Base-by-base conservation (phyloP, 2,888 invertebrate genomes). In the Glaucopsyche alexis region DNA sequence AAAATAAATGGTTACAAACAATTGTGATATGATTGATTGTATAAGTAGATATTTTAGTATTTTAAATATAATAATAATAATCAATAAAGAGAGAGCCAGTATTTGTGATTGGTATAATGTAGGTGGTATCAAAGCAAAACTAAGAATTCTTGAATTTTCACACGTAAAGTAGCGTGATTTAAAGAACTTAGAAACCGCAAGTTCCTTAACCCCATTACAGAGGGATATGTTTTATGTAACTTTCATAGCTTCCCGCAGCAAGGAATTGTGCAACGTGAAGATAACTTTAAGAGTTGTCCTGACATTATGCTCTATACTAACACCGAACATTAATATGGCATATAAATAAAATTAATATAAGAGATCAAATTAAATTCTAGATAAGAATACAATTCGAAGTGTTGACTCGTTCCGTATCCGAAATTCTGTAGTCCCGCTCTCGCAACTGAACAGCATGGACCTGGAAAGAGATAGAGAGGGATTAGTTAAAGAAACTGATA, bases 291-390 rank as follows among this genome's bases (percentile, higher is more conserved):
- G 29, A 29, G 19, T 55, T 55, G 55, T 55, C 55, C 19, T 8
- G 8, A 42, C 29, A 11, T 19, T 55, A 49, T 55, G 47, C 6
- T 40, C 70, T 42, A 55, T 55, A 55, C 76, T 81, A 87, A 89
- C 85, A 88, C 85, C 84, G 76, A 79, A 85, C 85, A 85, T 83
- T 93, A 93, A 91, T 93, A 93, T 93, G 92, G 92, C 92, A 90
- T 91, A 87, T 90, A 85, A 84, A 85, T 85, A 85, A 87, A 89
- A 90, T 83, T 82, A 81, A 85, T 77, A 87, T 86, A 91, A 87
- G 92, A 93, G 92, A 93, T 93, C 92, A 93, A 91, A 87, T 88
- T 80, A 80, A 76, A 79, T 78, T 79, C 79, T 79, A 79, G 76
- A 77, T 78, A 73, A 76, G 75, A 75, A 75, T 77, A 60, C 73